These are phyloP conservation scores for Tigriopus japonicus DNA, from an alignment of 1,140 invertebrate genomes.

Conservation along the genomic window DNA sequence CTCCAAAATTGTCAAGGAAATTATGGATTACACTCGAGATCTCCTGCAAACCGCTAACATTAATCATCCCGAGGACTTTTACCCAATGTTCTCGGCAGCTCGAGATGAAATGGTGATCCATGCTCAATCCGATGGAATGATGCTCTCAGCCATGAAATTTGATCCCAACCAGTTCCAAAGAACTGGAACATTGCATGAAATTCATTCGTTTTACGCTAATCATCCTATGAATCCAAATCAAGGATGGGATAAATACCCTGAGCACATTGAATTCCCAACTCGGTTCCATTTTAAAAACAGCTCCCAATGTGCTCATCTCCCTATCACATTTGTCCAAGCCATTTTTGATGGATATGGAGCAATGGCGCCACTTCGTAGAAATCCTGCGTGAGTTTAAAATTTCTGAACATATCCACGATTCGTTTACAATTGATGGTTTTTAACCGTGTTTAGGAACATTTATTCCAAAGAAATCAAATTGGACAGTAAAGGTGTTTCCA, in stretches of 20 bases:
- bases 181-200: neutral
- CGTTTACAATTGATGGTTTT: too few relatives aligned
- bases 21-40: neutral
- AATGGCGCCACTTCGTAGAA: neutral
- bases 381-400: too few relatives aligned
- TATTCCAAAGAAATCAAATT: neutral
- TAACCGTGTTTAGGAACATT: neutral
- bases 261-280: neutral
- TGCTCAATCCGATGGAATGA: neutral
- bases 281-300: neutral
- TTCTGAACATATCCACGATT: too few relatives aligned
- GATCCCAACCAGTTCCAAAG: neutral
- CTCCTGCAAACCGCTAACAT: neutral
- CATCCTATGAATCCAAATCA: neutral
- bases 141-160: neutral
- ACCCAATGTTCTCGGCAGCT: too few relatives aligned
- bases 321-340: neutral
- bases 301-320: neutral
- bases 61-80: neutral
- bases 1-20: neutral
- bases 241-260: neutral
- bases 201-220: neutral
- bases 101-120: neutral
- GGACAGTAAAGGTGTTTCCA: conserved; percentile 1
- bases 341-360: conserved; percentile 2